These are phyloP conservation scores for Silurus asotus DNA, from an alignment of 2,113 vertebrate genomes.

Conservation along the genomic window DNA sequence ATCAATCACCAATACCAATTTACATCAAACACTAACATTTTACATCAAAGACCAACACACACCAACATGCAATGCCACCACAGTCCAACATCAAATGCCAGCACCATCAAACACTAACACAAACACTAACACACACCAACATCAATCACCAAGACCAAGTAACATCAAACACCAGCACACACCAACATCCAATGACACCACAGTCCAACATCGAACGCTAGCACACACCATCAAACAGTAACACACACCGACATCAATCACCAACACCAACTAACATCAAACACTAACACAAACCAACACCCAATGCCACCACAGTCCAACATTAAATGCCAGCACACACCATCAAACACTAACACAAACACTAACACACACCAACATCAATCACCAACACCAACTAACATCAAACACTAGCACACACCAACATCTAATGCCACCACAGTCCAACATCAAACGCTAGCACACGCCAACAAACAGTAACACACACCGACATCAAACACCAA, in stretches of 20 bases:
- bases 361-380: too few species aligned
- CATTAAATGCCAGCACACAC: background rate
- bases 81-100: background rate
- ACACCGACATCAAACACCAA: background rate
- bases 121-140: background rate
- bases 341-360: background rate
- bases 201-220: background rate
- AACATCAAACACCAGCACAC: background rate
- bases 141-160: background rate
- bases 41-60: background rate
- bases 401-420: too few species aligned
- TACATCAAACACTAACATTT: background rate
- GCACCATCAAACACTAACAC: too few species aligned
- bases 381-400: too few species aligned
- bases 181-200: background rate
- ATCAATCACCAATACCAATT: background rate
- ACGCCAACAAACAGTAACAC: too few species aligned
- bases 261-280: background rate
- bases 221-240: background rate
- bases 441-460: too few species aligned
- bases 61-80: background rate
- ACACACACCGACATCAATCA: background rate
- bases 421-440: too few species aligned
- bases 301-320: background rate
- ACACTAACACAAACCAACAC: background rate